Conservation (phyloP, 2,888 invertebrate species). For the Apotomis capreana region DNA sequence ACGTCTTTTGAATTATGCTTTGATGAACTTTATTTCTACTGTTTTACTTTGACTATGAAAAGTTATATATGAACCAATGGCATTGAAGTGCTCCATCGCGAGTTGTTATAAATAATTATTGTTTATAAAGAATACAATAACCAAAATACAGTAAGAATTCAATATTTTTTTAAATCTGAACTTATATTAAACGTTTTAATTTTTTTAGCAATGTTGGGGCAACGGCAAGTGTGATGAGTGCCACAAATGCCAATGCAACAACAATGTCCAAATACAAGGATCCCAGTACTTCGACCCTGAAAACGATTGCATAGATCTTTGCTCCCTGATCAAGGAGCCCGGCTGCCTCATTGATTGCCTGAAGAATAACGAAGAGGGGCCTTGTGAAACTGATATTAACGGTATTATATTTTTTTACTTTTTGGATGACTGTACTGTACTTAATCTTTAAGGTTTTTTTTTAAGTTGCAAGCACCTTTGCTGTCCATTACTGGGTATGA, state of each 20-base stretch:
- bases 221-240: conserved; percentile 68
- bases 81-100: too few species aligned
- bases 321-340: conserved; percentile 57
- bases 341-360: conserved; percentile 57
- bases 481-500: too few species aligned
- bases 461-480: too few species aligned
- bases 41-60: too few species aligned
- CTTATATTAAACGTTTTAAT: not conserved
- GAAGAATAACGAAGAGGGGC: conserved; percentile 41
- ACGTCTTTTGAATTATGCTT: too few species aligned
- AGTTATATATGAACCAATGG: too few species aligned
- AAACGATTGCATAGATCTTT: conserved; percentile 66
- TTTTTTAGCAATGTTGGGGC: conserved; percentile 58
- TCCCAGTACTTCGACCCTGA: conserved; percentile 67
- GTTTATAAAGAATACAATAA: too few species aligned
- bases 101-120: too few species aligned
- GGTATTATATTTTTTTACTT: not conserved
- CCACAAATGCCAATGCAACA: conserved; percentile 64
- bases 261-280: conserved; percentile 54
- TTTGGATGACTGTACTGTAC: too few species aligned
- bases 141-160: too few species aligned
- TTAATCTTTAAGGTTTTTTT: too few species aligned
- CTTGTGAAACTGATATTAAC: not conserved
- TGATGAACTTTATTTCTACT: too few species aligned
- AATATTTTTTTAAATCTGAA: not conserved